Percentiles rank a stretch among this genome's conserved stretches.
Conservation (phyloP, 2,888 invertebrate species). For the Abscondita cerata region DNA sequence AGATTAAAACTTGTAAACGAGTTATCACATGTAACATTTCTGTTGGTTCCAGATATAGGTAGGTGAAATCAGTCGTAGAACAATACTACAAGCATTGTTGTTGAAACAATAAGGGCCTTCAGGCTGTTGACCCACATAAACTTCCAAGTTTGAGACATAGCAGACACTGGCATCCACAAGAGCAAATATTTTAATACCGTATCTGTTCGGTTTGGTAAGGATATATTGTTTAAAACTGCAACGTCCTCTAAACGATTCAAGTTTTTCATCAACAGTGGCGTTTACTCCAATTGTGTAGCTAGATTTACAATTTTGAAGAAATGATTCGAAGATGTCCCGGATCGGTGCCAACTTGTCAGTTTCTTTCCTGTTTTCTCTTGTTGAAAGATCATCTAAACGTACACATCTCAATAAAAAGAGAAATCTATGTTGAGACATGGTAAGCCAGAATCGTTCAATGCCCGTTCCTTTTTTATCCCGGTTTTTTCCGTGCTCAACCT, state of each 20-base stretch:
- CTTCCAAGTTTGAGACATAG: background rate
- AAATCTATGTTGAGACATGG: background rate
- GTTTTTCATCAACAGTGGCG: background rate
- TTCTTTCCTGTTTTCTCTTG: background rate
- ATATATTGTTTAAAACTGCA: too few relatives aligned
- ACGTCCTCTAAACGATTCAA: background rate
- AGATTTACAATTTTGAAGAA: background rate
- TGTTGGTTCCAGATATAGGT: background rate
- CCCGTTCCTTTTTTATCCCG: background rate
- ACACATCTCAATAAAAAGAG: background rate
- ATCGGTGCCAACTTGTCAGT: background rate
- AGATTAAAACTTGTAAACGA: background rate
- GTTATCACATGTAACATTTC: background rate
- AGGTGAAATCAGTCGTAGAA: background rate
- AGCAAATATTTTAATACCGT: background rate
- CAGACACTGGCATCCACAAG: background rate
- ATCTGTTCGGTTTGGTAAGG: background rate
- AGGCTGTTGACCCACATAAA: background rate
- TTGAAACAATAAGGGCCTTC: background rate
- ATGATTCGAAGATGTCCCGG: background rate
- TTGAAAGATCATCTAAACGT: background rate
- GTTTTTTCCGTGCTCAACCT: background rate
- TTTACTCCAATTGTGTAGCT: background rate
- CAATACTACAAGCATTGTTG: background rate
- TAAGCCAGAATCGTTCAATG: background rate